Evolutionary conservation across 2,113 vertebrate genomes (phyloP).

Genomic region (Otolemur garnettii): DNA sequence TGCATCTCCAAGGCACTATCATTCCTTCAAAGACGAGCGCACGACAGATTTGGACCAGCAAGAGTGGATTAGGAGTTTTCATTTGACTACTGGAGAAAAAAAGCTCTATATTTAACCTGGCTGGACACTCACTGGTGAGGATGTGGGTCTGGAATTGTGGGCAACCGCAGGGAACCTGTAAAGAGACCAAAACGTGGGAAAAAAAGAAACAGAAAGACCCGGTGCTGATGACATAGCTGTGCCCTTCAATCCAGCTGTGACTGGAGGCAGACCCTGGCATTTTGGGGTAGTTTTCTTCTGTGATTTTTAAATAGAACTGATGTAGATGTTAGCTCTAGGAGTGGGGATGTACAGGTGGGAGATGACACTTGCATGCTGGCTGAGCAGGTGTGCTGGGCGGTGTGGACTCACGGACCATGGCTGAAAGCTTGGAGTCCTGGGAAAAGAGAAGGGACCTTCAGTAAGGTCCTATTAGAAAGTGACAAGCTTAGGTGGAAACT

Average conservation of each 20-base stretch:
- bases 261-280: neutral
- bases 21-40: neutral
- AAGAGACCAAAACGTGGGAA: neutral
- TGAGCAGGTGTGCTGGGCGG: no score
- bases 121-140: neutral
- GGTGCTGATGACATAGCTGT: neutral
- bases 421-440: neutral
- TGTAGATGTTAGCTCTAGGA: neutral
- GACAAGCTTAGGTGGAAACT: neutral
- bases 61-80: neutral
- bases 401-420: neutral
- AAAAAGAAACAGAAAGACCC: neutral
- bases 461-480: neutral
- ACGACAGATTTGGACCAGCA: neutral
- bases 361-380: neutral
- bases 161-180: neutral
- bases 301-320: neutral
- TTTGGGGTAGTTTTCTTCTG: neutral
- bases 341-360: neutral
- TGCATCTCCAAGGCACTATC: rapidly evolving
- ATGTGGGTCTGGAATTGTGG: neutral
- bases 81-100: neutral
- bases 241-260: neutral
- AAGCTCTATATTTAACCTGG: neutral
- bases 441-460: neutral